A percentile compares a stretch with the other conserved stretches of the same genome.
These are phyloP conservation scores for Petrocephalus microphthalmus DNA, from an alignment of 2,113 vertebrate species.

Conservation along the genomic window DNA sequence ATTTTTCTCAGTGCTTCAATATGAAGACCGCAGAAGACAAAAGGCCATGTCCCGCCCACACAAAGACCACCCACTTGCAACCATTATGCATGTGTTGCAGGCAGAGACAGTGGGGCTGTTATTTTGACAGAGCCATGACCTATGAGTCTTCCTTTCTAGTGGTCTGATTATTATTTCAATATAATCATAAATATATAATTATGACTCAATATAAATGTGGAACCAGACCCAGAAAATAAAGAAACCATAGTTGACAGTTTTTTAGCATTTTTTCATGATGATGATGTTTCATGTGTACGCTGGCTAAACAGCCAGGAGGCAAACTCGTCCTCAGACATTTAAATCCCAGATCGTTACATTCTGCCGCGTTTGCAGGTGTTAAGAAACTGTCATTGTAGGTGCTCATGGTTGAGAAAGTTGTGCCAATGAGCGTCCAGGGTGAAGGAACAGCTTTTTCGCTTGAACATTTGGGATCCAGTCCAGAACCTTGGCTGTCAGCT, in stretches of 20 bases:
- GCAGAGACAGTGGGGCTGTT: not conserved
- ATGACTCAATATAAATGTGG: conserved; percentile 15
- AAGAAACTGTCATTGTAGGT: not conserved
- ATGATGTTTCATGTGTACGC: conserved; percentile 22
- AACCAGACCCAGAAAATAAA: not conserved
- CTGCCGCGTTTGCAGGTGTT: conserved; percentile 11
- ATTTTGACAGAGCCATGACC: not conserved
- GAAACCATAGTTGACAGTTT: not conserved
- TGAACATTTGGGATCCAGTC: not conserved
- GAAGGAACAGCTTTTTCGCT: not conserved
- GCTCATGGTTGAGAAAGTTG: not conserved
- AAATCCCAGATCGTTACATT: conserved; percentile 36
- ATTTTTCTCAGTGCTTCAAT: not conserved
- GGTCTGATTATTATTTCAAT: not conserved
- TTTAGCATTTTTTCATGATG: conserved; percentile 16
- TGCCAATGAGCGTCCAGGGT: not conserved
- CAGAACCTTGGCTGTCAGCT: not conserved
- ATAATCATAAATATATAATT: not conserved
- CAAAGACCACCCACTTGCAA: not conserved
- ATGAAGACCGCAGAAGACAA: not conserved
- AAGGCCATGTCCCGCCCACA: not conserved
- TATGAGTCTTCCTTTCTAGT: not conserved
- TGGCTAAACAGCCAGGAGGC: conserved; percentile 27
- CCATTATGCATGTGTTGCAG: not conserved
- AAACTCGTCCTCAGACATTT: conserved; percentile 17